Base-by-base conservation (phyloP, 2,113 vertebrate species). In the Corvus moneduloides region DNA sequence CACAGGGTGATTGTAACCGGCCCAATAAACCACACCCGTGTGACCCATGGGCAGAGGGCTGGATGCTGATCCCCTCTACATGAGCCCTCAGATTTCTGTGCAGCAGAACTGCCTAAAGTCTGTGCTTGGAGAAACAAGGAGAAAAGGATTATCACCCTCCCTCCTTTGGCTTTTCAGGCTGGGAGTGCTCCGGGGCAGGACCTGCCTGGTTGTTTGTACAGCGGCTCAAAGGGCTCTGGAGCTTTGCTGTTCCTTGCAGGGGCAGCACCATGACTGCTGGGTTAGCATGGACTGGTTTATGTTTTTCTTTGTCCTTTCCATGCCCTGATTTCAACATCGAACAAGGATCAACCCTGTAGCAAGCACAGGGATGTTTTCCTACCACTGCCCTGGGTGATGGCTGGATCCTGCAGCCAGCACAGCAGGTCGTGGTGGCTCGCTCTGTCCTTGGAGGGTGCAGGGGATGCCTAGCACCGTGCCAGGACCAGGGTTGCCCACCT, bases 171-270 rank as follows among this genome's bases (percentile, higher is more conserved):
- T 93, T 92, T 91, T 46, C 59, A 48, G 81, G 62, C 55, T 61
- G 84, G 17, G 63, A 80, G 46, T 51, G 67, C 82, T 90, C 16
- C 11, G 24, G 92, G 89, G 89, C 67, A 90, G 64, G 78, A 83
- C 75, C 59, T 67, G 51, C 55, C 49, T 13, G 33, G 35, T 24
- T 91, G 75, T 73, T 90, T 88, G 61, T 44, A 67, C 39, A 49
- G 10, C 1, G 4, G 75, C 75, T 92, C 55, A 86, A 66, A 88
- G 67, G 82, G 33, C 0, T 0, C 58, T 24, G 88, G 54, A 83
- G 71, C 59, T 88, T 76, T 91, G 82, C 67, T 83, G 44, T 14
- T 93, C 63, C 75, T 93, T 5, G 4, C 52, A 67, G 87, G 33
- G 49, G 44, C 71, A 92, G 73, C 68, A 10, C 48, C 1, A 1